Base-by-base conservation (phyloP, 2,888 invertebrate species). In the Eupsilia transversa region DNA sequence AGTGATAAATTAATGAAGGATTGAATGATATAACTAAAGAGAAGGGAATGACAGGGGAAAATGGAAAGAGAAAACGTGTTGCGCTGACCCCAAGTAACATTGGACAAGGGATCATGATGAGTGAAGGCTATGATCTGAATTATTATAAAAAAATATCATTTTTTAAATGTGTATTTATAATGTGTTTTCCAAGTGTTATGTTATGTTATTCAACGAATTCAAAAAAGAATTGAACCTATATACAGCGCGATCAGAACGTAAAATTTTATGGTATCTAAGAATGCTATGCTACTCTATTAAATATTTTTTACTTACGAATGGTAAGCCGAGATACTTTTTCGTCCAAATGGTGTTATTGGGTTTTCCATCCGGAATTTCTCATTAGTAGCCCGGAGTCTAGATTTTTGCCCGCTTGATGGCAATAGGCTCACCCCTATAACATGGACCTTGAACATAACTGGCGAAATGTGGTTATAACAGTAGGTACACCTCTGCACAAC, bases 241-340 rank as follows among this genome's bases (percentile, higher is more conserved):
- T 0, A 5, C 12, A 30, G 0, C 17, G 5, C 4, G 14, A 30
- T 59, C 59, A 23, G 9, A 57, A 57, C 14, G 2, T 52, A 69
- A 38, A 38, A 52, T 30, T 38, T 14, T 41, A n/a, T 27, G 14
- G 3, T 6, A 10, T 20, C 23, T 23, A 30, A 30, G 14, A 30
- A 71, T n/a, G 14, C 20, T 52, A 1, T 27, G 23, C 27, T 46
- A 46, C 2, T 35, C 17, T 33, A 2, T 43, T 17, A 17, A 5
- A 74, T 38, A n/a, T 38, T 10, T 59, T 52, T 64, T 30, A 30
- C 23, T 17, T 33, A 7, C 30, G 10, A 23, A 61, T 54, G 54
- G 60, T 65, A 63, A 74, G 3, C 41, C 14, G 57, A 71, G 60
- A 66, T 79, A 77, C 59, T 83, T 82, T 86, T 84, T 77, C 86